Conservation (phyloP, 2,113 vertebrate genomes). For the Epinephelus moara region DNA sequence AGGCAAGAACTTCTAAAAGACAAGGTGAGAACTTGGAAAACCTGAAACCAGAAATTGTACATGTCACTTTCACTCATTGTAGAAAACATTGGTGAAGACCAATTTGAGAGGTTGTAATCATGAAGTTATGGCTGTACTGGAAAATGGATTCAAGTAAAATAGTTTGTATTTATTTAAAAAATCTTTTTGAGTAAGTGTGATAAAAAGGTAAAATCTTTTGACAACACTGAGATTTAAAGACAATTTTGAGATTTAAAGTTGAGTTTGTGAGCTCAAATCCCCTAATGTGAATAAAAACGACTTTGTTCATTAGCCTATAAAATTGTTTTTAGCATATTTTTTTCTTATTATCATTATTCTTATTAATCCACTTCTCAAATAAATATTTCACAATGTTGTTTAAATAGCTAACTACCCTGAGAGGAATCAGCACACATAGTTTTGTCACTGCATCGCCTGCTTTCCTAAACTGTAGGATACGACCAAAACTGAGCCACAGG, state of each 20-base stretch:
- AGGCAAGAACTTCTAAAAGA: no score
- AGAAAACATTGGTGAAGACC: no score
- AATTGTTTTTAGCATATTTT: background rate
- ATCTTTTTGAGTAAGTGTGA: background rate
- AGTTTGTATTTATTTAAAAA: background rate
- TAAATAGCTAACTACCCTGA: slow-evolving; percentile 15
- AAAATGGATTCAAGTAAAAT: background rate
- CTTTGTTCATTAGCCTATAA: background rate
- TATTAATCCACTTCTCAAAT: slow-evolving; percentile 4
- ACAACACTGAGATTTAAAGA: background rate
- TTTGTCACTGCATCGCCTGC: background rate
- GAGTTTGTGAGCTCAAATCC: background rate
- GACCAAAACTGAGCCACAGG: slow-evolving; percentile 4
- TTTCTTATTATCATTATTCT: background rate
- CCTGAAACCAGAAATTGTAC: no score
- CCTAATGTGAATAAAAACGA: background rate
- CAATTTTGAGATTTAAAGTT: background rate
- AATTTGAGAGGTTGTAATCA: no score
- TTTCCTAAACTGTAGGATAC: slow-evolving; percentile 1
- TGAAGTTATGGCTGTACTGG: no score
- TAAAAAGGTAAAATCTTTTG: background rate
- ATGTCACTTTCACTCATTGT: no score
- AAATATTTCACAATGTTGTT: background rate
- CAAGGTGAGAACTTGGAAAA: no score
- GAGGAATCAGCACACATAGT: background rate